Base-by-base conservation (phyloP, 2,113 vertebrate species). In the Cyanoramphus novaezelandiae region DNA sequence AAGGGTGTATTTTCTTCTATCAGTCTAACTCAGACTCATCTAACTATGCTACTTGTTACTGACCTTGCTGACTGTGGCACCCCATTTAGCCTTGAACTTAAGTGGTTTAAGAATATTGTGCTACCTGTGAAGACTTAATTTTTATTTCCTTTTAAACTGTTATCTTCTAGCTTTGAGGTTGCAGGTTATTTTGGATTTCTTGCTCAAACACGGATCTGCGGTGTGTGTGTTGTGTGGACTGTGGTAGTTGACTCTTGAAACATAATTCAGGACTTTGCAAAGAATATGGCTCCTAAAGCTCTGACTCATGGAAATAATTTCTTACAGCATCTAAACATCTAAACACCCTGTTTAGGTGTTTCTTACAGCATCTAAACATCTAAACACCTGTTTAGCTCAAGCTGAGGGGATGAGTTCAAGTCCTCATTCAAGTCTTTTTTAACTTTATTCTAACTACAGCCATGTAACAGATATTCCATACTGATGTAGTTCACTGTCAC, bases 391-490 rank as follows among this genome's bases (percentile, higher is more conserved):
- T 43, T 60, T 79, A n/a, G 25, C 29, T 82, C 24, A 59, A 79
- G 46, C 18, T 53, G 50, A 67, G 41, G 27, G 75, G 47, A 59
- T 49, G 0, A 85, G 57, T 77, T 64, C 13, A 63, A 67, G 57
- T 49, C 12, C 18, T 24, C 1, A 2, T 49, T 11, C 29, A 5
- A 53, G 29, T 31, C 52, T 29, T 55, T 62, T 88, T 85, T 75
- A 59, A 79, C 50, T 14, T 62, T 44, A 16, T 8, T 82, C 25
- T 60, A 76, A 67, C n/a, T 44, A 52, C 18, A 43, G 37, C 49
- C 3, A 1, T 33, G 17, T 47, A 46, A 35, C 13, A 57, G 31
- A 27, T n/a, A n/a, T 0, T 84, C 29, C 3, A 1, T 62, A 17
- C 39, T 62, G 44, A 31, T 44, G 17, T 7, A 39, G 20, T 62